Evolutionary conservation across 2,797 vertebrate species (phyloP).

Genomic region (Silurus aristotelis): DNA sequence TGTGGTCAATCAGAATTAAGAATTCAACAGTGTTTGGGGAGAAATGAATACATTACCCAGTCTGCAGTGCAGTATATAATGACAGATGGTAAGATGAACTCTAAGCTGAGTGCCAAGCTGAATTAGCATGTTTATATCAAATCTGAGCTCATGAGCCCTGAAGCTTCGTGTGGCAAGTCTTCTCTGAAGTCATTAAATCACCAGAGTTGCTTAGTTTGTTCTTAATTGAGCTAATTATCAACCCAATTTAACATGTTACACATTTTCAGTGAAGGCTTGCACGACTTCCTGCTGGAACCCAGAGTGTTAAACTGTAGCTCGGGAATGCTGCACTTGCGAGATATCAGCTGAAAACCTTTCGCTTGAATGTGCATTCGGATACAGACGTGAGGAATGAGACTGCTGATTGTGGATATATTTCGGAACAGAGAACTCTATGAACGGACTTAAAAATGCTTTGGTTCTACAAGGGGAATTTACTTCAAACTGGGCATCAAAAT

Average conservation of each 20-base stretch:
- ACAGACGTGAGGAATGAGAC: not conserved
- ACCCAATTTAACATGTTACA: constrained; percentile 50
- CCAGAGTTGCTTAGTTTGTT: constrained; percentile 43
- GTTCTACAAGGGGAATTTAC: too few species aligned
- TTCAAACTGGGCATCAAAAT: too few species aligned
- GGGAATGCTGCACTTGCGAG: constrained; percentile 58
- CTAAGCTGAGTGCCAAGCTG: constrained; percentile 11
- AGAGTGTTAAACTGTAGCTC: constrained; percentile 50
- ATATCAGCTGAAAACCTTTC: constrained; percentile 2
- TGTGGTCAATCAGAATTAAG: constrained; percentile 7
- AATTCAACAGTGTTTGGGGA: not conserved
- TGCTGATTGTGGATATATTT: not conserved
- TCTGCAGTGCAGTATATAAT: not conserved
- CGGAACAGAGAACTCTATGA: not conserved
- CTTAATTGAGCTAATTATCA: constrained; percentile 53
- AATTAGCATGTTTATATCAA: not conserved
- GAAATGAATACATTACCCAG: not conserved
- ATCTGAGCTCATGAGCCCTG: constrained; percentile 24
- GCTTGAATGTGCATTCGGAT: not conserved
- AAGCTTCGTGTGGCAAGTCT: constrained; percentile 14
- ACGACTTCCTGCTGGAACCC: constrained; percentile 53
- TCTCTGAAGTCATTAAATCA: constrained; percentile 37
- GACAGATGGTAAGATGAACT: constrained; percentile 4
- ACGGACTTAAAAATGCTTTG: too few species aligned
- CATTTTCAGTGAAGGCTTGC: constrained; percentile 42